Evolutionary conservation across 2,113 vertebrate species (phyloP).

Genomic region (Tautogolabrus adspersus): DNA sequence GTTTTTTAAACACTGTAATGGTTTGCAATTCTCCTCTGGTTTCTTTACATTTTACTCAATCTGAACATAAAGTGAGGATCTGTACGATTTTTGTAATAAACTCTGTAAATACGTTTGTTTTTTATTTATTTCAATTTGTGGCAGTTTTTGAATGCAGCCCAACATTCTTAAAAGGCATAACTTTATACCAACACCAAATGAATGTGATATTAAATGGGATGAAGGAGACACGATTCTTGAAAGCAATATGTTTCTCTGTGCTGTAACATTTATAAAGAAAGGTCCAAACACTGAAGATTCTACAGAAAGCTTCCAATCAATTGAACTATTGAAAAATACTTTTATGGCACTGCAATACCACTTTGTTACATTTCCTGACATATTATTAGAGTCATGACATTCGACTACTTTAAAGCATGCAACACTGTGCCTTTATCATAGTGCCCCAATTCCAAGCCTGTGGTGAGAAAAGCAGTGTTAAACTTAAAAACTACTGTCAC

Average conservation of each 20-base stretch:
- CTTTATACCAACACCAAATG: slow-evolving; percentile 9
- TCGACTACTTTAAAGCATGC: slow-evolving; percentile 68
- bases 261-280: slow-evolving; percentile 43
- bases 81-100: background rate
- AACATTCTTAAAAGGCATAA: slow-evolving; percentile 1
- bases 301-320: background rate
- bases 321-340: background rate
- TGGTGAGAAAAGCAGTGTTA: slow-evolving; percentile 33
- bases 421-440: slow-evolving; percentile 72
- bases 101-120: background rate
- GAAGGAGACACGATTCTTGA: slow-evolving; percentile 28
- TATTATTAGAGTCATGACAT: slow-evolving; percentile 34
- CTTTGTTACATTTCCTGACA: slow-evolving; percentile 14
- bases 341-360: slow-evolving; percentile 18
- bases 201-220: slow-evolving; percentile 8
- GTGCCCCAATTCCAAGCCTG: slow-evolving; percentile 32
- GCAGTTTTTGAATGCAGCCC: background rate
- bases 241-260: slow-evolving; percentile 62
- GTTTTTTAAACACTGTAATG: background rate
- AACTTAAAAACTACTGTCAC: slow-evolving; percentile 53
- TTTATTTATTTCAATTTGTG: background rate
- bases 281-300: background rate
- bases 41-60: background rate
- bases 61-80: background rate
- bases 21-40: background rate